These are phyloP conservation scores for Stigmatopora nigra DNA, from an alignment of 2,113 vertebrate species.

Conservation along the genomic window DNA sequence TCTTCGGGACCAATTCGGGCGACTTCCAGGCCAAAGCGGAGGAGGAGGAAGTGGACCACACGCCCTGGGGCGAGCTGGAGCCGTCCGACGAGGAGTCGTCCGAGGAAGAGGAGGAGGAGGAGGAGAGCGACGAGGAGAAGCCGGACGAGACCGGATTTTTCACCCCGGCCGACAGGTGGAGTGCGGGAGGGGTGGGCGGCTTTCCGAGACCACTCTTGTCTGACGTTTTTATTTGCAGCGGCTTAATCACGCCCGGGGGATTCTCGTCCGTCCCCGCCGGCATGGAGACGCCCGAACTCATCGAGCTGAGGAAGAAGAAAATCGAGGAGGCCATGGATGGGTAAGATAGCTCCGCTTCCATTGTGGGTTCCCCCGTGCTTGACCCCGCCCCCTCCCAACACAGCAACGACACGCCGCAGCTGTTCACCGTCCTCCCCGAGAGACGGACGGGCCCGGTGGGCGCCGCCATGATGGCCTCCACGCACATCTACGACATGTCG, in stretches of 20 bases:
- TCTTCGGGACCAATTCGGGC: conserved; percentile 83
- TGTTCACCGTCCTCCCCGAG: conserved; percentile 85
- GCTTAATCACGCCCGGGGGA: conserved; percentile 86
- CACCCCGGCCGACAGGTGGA: conserved; percentile 86
- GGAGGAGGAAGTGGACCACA: conserved; percentile 85
- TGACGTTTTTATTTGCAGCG: conserved; percentile 60
- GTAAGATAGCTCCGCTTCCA: conserved; percentile 53
- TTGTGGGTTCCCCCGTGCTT: not conserved
- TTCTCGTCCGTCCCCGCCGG: conserved; percentile 87
- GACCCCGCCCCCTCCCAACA: not conserved
- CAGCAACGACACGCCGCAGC: conserved; percentile 86
- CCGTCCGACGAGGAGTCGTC: conserved; percentile 88
- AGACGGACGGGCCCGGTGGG: conserved; percentile 80
- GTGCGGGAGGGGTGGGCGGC: too few relatives aligned
- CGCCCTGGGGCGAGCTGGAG: conserved; percentile 87
- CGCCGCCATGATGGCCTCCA: conserved; percentile 87
- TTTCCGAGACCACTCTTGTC: too few relatives aligned
- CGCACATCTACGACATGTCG: conserved; percentile 88
- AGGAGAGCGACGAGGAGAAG: conserved; percentile 91
- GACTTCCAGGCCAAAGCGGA: conserved; percentile 91
- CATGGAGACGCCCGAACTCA: conserved; percentile 89
- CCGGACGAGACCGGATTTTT: conserved; percentile 89
- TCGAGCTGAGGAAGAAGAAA: conserved; percentile 92
- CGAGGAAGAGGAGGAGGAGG: conserved; percentile 88
- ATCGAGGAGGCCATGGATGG: conserved; percentile 93